Evolutionary conservation across 2,113 vertebrate species (phyloP), one percentile per base, ranked within the genome.

Genomic region (Macrotis lagotis): DNA sequence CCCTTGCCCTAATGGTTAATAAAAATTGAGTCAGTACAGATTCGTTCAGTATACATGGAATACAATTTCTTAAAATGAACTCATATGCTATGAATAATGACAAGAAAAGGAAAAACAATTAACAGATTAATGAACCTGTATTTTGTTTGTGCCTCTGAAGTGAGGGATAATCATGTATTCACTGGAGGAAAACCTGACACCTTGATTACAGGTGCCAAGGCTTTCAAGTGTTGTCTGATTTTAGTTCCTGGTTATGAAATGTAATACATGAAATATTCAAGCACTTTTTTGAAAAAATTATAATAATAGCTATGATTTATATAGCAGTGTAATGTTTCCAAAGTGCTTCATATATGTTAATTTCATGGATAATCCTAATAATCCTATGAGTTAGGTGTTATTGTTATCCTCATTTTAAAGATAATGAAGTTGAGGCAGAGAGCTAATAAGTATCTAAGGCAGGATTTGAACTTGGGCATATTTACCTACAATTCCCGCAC

Each of bases 21-120:
- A 83, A 44, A 83, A 83, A 83, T 44, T 24, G 22, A 83, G 16
- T 83, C 66, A 83, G 24, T 83, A 44, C 16, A 83, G 66, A 44
- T 83, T 83, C 7, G 0, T 7, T 83, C 25, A 74, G 66, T 5
- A 24, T 22, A 16, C 37, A 44, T 83, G n/a, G n/a, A 44, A 44
- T 83, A 22, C n/a, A 83, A 44, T 44, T 83, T 83, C 66, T 44
- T 83, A 19, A 83, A 83, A 83, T 24, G n/a, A 83, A 83, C n/a
- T 24, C 66, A n/a, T 44, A 44, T 22, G 66, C 66, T 83, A 83
- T 44, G 37, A 83, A 44, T 83, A 83, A 83, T 44, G 66, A 83
- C 66, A 83, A 83, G 66, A 83, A 83, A 83, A 83, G n/a, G n/a
- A 83, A 83, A n/a, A 83, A 83, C 66, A 83, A 83, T 83, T 83